Conservation (phyloP, 2,113 vertebrate genomes). For the Felis chaus region DNA sequence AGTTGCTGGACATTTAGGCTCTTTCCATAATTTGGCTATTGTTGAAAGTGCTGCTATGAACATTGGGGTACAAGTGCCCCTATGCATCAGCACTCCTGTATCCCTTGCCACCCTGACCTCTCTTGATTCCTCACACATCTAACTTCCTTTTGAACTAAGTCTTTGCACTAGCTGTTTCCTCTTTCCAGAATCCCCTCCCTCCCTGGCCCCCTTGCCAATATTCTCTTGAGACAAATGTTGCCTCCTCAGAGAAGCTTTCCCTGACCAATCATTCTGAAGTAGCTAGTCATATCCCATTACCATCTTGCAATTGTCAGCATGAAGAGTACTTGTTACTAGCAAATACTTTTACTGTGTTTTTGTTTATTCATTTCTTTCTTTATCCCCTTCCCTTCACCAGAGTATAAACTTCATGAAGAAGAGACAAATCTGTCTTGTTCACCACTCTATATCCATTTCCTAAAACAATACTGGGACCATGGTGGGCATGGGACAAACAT, state of each 20-base stretch:
- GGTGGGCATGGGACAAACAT: background rate
- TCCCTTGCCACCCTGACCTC: background rate
- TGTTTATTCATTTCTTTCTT: background rate
- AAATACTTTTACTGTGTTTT: background rate
- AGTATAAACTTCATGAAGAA: background rate
- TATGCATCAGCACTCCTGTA: too few species aligned
- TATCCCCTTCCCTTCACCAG: background rate
- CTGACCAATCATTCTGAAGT: background rate
- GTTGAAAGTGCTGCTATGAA: too few species aligned
- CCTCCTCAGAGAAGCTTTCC: background rate
- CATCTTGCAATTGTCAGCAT: background rate
- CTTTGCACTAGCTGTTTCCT: background rate
- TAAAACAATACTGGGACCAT: background rate
- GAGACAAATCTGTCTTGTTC: background rate
- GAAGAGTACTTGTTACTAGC: too few species aligned
- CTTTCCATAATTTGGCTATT: too few species aligned
- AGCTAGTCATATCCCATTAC: background rate
- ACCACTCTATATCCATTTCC: background rate
- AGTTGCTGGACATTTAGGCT: too few species aligned
- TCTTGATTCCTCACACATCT: too few species aligned
- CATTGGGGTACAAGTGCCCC: too few species aligned
- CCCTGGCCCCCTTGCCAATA: background rate
- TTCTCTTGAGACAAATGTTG: background rate
- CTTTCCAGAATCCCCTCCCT: background rate
- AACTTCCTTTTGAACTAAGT: background rate